Base-by-base conservation (phyloP, 30 jellyfish, hydroid and myxozoan species). In the Aurelia sp. region DNA sequence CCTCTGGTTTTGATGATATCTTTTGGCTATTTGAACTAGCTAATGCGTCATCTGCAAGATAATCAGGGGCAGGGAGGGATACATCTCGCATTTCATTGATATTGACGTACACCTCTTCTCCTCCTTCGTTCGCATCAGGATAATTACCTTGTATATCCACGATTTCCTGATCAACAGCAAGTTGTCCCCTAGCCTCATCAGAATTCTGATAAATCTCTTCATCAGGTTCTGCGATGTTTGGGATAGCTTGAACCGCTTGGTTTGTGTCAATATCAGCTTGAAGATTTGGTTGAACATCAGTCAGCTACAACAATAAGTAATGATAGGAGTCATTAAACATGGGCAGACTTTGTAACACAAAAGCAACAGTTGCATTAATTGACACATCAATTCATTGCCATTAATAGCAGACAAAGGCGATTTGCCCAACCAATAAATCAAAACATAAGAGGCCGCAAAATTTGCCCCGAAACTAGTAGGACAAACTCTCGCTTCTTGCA, bases 71-170 rank as follows among this genome's bases (percentile, higher is more conserved):
- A 21, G 86, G 64, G 20, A 44, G 41, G 51, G 22, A 27, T 3
- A 37, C 60, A 19, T 73, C 71, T 11, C 23, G 51, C 52, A 55
- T 73, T 48, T 35, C 70, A 37, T 73, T 22, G 9, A 23, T 15
- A 55, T 73, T 73, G 11, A 73, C 84, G 47, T 73, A 73, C 48
- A 73, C 4, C 21, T 73, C 73, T 21, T 71, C 68, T 13, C 3
- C 55, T 13, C 27, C 68, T 71, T 27, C 18, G 82, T 27, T 48
- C 18, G n/a, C 66, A 18, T 71, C 13, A 7, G 50, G 20, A 7
- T 37, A 17, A 41, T 15, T 15, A 37, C 18, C 66, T 33, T 33
- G 82, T 10, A 10, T 30, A 13, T 48, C 82, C 48, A 15, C 9
- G 40, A 47, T 41, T 5, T 48, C 33, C 18, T 13, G 66, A 4